Conservation (phyloP, 2,888 invertebrate genomes). For the Odontothrips loti region DNA sequence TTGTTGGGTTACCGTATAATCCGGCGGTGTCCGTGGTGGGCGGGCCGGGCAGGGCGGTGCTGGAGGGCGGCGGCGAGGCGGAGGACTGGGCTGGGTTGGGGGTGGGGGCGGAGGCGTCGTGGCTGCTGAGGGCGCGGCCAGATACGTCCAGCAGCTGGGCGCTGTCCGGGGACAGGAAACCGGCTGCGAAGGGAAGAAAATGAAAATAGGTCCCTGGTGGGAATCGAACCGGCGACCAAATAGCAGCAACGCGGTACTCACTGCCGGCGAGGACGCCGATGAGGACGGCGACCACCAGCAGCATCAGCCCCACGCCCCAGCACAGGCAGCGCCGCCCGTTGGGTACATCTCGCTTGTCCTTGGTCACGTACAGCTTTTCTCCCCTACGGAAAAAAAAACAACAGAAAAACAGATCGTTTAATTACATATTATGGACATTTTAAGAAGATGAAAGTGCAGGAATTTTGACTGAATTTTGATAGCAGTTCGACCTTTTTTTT, state of each 20-base stretch:
- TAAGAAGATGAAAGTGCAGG: too few species aligned
- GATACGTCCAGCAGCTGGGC: conserved; percentile 13
- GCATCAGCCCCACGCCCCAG: conserved; percentile 63
- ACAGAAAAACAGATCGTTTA: conserved; percentile 16
- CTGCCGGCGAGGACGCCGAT: conserved; percentile 71
- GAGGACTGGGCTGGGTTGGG: conserved; percentile 38
- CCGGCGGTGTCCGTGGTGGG: conserved; percentile 53
- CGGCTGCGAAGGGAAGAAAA: too few species aligned
- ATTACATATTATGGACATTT: too few species aligned
- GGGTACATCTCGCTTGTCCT: conserved; percentile 57
- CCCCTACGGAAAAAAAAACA: conserved; percentile 59
- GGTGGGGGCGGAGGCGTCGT: conserved; percentile 36
- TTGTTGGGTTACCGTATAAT: conserved; percentile 51
- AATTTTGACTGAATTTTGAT: too few species aligned
- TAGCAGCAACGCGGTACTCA: conserved; percentile 52
- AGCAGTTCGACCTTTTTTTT: too few species aligned
- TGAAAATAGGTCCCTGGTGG: too few species aligned
- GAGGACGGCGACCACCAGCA: conserved; percentile 62
- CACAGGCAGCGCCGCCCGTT: conserved; percentile 51
- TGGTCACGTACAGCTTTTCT: conserved; percentile 76
- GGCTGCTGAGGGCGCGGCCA: conserved; percentile 29
- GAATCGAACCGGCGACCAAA: conserved; percentile 6
- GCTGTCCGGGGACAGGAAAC: not conserved
- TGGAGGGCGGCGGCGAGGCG: conserved; percentile 45
- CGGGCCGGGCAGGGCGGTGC: conserved; percentile 42